Percentiles rank a stretch among this genome's conserved stretches.
phyloP scores from a whole-genome alignment of 2,113 vertebrate genomes.

The Glareola pratincola region DNA sequence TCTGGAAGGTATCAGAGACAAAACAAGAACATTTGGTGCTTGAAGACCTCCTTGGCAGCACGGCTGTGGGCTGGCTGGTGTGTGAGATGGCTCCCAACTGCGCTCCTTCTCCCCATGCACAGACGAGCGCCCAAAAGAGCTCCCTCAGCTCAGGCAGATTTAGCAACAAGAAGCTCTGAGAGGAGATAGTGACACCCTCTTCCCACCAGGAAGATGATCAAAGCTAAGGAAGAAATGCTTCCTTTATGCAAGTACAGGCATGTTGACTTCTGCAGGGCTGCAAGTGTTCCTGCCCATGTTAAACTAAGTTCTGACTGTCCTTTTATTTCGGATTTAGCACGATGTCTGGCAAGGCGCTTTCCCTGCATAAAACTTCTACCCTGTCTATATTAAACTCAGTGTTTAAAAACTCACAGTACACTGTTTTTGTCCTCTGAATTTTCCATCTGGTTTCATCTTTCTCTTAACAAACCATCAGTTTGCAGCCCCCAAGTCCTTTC shows the following conservation, averaged over 20 bases:
- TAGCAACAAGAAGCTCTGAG: background rate
- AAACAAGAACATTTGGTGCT: background rate
- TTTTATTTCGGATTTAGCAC: background rate
- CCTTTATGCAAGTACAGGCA: background rate
- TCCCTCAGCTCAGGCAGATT: background rate
- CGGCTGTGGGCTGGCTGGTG: background rate
- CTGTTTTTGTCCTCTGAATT: background rate
- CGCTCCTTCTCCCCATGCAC: background rate
- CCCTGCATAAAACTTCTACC: background rate
- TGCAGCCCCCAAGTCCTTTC: background rate
- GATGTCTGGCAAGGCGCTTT: background rate
- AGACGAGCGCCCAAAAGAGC: background rate
- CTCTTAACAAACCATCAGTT: background rate
- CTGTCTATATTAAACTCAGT: background rate
- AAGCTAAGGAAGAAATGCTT: background rate
- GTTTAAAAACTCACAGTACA: background rate
- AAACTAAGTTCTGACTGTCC: background rate
- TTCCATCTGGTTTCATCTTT: background rate
- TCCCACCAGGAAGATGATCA: background rate
- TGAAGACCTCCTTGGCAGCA: background rate
- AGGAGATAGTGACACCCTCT: background rate
- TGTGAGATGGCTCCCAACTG: background rate
- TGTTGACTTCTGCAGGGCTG: background rate
- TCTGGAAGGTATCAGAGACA: slow-evolving; percentile 71
- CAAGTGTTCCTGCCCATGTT: background rate